Evolutionary conservation across 2,113 vertebrate genomes (phyloP), one percentile per base, ranked within the genome.

Genomic region (Prunella himalayana): DNA sequence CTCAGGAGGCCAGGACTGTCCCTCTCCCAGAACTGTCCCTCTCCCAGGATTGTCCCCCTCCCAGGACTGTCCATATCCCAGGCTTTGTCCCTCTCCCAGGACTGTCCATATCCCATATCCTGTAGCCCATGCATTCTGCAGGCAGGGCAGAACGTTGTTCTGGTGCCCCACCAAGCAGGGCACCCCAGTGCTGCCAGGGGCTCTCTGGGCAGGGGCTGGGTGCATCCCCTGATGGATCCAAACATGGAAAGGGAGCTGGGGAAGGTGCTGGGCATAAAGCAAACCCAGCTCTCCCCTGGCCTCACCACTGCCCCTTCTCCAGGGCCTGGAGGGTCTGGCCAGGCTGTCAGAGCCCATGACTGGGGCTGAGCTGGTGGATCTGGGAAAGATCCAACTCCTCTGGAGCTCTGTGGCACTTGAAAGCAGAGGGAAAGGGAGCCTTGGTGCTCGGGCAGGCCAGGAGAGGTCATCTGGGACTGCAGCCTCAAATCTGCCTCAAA

Each of bases 41-140:
- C 3, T 72, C 12, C 21, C 47, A 54, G 49, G 21, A 4, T 2
- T 41, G 28, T 24, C 35, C 47, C 7, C 19, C 3, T 35, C 25
- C 15, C 27, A 27, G 27, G 50, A 51, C 2, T 21, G 25, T 37
- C 65, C n/a, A 13, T 50, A 5, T 12, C 17, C 23, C 66, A 68
- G 18, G 49, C 5, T 44, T 2, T 27, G 7, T 68, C 45, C 33
- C 17, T 35, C 22, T 6, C 42, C 65, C 31, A n/a, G 33, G 33
- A 42, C 42, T 17, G 20, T 44, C 63, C 63, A 14, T 33, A 7
- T 23, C 41, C 37, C 44, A 42, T 6, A 42, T 15, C 41, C 37
- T 37, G 37, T 24, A 18, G 47, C n/a, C 64, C 42, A 3, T 28
- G 4, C 0, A 0, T 9, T n/a, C 53, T 59, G 78, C 53, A 49